phyloP scores from a whole-genome alignment of 2,113 vertebrate species.

The Aegotheles bennettii region DNA sequence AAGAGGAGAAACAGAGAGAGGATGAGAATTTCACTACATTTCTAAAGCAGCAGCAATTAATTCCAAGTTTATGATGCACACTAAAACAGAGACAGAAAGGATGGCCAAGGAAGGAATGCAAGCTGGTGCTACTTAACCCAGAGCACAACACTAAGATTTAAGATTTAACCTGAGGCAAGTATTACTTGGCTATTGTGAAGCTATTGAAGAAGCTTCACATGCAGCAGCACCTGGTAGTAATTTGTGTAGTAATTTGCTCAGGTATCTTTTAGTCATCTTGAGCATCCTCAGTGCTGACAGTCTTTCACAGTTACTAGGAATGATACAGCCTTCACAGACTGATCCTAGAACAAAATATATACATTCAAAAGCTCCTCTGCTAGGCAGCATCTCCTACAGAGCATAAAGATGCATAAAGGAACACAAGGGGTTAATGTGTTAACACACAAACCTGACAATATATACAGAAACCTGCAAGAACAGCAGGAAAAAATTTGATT shows the following conservation, averaged over 20 bases:
- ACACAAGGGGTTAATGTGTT: background rate
- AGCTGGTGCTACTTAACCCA: background rate
- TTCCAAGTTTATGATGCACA: background rate
- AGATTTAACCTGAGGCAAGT: background rate
- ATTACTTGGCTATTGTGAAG: background rate
- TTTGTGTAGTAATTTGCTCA: background rate
- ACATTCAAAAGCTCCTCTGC: background rate
- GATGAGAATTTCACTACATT: background rate
- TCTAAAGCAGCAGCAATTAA: background rate
- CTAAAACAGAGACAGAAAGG: background rate
- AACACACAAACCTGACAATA: background rate
- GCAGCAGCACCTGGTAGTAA: background rate
- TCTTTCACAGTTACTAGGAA: background rate
- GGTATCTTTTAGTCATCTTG: background rate
- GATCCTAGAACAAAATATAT: background rate
- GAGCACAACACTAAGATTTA: background rate
- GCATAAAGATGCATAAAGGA: background rate
- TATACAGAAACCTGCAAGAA: background rate
- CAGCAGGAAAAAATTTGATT: background rate
- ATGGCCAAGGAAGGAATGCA: background rate
- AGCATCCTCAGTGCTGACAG: background rate
- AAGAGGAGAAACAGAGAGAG: background rate
- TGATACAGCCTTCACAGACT: background rate
- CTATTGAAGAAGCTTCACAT: background rate
- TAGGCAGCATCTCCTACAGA: background rate